These are phyloP conservation scores for Mus spicilegus DNA, from an alignment of 2,113 vertebrate genomes.

Conservation along the genomic window DNA sequence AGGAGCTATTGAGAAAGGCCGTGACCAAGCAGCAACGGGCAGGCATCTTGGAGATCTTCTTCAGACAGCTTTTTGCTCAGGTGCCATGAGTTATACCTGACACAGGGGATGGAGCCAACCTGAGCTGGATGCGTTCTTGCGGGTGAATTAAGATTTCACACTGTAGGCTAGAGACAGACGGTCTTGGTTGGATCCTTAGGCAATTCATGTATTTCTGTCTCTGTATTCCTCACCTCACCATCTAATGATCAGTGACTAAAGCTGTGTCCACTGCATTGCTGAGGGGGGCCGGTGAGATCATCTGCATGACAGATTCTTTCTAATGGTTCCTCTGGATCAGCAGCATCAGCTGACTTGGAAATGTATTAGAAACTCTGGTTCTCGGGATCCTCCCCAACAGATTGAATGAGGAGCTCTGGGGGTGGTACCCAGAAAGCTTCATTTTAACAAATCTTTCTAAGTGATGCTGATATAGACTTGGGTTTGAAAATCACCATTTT, in stretches of 20 bases:
- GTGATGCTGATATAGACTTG: not conserved
- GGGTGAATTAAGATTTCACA: not conserved
- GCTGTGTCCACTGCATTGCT: not conserved
- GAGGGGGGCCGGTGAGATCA: not conserved
- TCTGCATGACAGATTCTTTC: not conserved
- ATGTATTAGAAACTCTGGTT: conserved; percentile 5
- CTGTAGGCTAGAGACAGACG: not conserved
- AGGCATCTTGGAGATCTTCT: conserved; percentile 95
- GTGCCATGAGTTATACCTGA: conserved; percentile 79
- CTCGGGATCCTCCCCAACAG: not conserved
- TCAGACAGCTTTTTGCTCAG: conserved; percentile 95
- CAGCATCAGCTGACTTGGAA: not conserved
- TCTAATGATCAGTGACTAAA: not conserved
- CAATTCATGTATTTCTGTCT: not conserved
- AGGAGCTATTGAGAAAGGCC: conserved; percentile 90
- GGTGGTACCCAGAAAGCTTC: not conserved
- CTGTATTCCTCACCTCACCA: not conserved
- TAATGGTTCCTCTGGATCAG: not conserved
- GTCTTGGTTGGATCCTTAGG: not conserved
- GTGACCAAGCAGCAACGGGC: conserved; percentile 93
- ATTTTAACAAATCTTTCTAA: not conserved
- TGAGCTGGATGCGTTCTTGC: not conserved
- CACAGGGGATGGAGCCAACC: not conserved
- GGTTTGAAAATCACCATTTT: not conserved
- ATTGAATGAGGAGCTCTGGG: not conserved